These are phyloP conservation scores for Ptilodon capucinus DNA, from an alignment of 2,888 invertebrate genomes.

Conservation along the genomic window DNA sequence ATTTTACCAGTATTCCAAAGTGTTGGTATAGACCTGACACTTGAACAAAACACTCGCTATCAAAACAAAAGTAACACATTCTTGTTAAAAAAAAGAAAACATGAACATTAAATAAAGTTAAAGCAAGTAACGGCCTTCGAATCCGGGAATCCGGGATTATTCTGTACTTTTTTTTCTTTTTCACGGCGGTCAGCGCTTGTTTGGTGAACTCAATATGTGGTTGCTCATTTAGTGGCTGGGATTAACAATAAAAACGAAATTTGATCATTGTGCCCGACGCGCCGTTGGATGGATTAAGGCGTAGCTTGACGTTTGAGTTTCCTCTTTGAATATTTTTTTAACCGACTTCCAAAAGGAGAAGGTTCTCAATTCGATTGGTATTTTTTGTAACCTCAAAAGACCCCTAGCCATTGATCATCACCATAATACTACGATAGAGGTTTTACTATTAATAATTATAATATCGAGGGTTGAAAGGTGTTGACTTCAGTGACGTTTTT, in stretches of 20 bases:
- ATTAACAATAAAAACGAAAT: conserved; percentile 82
- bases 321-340: neutral
- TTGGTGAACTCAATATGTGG: conserved; percentile 61
- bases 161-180: conserved; percentile 44
- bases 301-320: neutral
- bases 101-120: conserved; percentile 16
- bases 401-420: too few species aligned
- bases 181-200: conserved; percentile 55
- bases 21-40: conserved; percentile 1
- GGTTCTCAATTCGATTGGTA: too few species aligned
- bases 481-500: too few species aligned
- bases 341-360: too few species aligned
- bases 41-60: conserved; percentile 20
- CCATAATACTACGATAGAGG: too few species aligned
- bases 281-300: conserved; percentile 7
- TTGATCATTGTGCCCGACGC: conserved; percentile 75
- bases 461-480: too few species aligned
- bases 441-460: too few species aligned
- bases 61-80: conserved; percentile 21
- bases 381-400: too few species aligned
- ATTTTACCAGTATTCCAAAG: too few species aligned
- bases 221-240: conserved; percentile 71
- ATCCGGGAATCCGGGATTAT: conserved; percentile 60
- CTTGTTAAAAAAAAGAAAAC: conserved; percentile 36
- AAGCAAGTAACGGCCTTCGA: conserved; percentile 42